Percentiles rank a stretch among this genome's conserved stretches.
phyloP scores from a whole-genome alignment of 2,113 vertebrate genomes.

The Fulmarus glacialis region DNA sequence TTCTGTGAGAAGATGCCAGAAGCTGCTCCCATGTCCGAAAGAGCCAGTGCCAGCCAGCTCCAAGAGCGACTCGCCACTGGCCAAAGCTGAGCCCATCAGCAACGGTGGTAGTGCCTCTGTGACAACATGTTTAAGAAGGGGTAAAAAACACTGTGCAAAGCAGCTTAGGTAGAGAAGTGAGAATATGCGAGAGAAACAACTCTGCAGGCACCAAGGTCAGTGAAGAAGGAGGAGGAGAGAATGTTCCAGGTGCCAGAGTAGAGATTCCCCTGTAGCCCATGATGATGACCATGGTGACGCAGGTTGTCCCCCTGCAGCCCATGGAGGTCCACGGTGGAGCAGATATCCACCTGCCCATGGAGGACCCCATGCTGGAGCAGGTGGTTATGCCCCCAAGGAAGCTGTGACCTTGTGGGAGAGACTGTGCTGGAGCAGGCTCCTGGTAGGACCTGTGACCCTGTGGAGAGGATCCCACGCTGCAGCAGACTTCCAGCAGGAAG shows the following conservation, averaged over 20 bases:
- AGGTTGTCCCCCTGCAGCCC: neutral
- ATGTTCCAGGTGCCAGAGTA: fast-evolving
- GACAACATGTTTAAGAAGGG: neutral
- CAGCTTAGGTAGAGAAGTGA: neutral
- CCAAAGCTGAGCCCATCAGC: neutral
- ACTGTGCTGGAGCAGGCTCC: neutral
- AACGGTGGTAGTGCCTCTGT: fast-evolving
- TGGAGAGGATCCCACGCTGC: neutral
- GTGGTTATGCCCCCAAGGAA: neutral
- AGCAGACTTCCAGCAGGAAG: neutral
- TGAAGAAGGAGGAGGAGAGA: neutral
- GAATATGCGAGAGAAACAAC: neutral
- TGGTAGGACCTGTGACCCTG: neutral
- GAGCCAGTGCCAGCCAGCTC: neutral
- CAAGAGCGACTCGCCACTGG: neutral
- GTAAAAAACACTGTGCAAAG: neutral
- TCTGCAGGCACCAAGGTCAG: neutral
- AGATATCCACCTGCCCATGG: neutral
- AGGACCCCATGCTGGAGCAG: fast-evolving
- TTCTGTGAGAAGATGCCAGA: neutral
- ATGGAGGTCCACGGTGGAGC: fast-evolving
- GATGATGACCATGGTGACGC: neutral
- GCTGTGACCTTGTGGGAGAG: neutral
- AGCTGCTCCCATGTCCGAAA: neutral
- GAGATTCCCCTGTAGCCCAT: neutral